A percentile compares a stretch with the other conserved stretches of the same genome.
These are phyloP conservation scores for Piprites chloris DNA, from an alignment of 2,113 vertebrate genomes.

Conservation along the genomic window DNA sequence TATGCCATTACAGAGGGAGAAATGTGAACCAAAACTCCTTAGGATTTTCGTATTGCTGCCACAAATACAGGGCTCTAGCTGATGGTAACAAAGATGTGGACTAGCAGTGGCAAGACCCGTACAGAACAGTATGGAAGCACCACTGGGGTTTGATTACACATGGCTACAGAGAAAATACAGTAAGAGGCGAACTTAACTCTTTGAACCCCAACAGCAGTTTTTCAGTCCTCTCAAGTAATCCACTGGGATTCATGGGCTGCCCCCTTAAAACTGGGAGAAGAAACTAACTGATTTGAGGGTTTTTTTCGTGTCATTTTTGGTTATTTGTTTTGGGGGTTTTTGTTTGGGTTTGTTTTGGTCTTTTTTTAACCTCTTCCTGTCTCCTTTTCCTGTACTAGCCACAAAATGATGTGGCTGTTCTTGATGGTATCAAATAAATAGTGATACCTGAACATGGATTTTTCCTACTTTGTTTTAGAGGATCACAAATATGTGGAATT, in stretches of 20 bases:
- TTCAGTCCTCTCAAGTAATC: not conserved
- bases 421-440: not conserved
- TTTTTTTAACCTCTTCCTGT: not conserved
- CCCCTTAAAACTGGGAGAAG: not conserved
- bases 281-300: not conserved
- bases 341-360: not conserved
- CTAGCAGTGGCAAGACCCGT: not conserved
- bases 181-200: not conserved
- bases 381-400: not conserved
- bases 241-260: not conserved
- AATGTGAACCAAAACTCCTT: not conserved
- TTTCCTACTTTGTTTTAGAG: conserved; percentile 69
- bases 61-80: not conserved
- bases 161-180: not conserved
- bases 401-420: not conserved
- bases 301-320: not conserved
- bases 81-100: not conserved
- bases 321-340: not conserved
- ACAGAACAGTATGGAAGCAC: not conserved
- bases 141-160: not conserved
- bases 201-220: not conserved
- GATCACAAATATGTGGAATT: conserved; percentile 93
- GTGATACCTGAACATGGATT: not conserved
- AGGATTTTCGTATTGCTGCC: not conserved
- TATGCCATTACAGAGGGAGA: not conserved